A percentile compares a stretch with the other conserved stretches of the same genome.
Conservation (phyloP, 2,113 vertebrate species). For the Tachysurus vachellii region DNA sequence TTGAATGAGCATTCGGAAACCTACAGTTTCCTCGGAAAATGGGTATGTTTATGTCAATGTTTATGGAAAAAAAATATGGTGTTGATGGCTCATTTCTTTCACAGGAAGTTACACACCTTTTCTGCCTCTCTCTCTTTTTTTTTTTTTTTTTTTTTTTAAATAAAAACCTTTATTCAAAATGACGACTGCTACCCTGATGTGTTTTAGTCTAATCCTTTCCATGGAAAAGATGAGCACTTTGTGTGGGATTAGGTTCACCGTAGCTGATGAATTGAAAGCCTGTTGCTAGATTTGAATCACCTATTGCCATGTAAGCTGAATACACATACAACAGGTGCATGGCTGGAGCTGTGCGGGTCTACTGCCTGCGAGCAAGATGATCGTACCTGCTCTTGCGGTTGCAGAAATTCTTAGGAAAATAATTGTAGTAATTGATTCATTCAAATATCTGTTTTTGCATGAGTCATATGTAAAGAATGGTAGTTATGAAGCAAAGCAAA, state of each 20-base stretch:
- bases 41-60: neutral
- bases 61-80: neutral
- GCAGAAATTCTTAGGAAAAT: neutral
- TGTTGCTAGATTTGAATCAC: neutral
- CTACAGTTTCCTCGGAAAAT: neutral
- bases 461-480: neutral
- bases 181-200: neutral
- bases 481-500: neutral
- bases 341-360: neutral
- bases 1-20: neutral
- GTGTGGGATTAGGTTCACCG: neutral
- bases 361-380: neutral
- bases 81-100: neutral
- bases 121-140: neutral
- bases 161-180: neutral
- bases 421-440: neutral
- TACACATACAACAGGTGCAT: constrained; percentile 9
- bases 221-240: constrained; percentile 7
- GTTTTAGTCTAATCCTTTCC: constrained; percentile 28
- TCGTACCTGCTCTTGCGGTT: neutral
- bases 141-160: no score
- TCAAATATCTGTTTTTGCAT: neutral
- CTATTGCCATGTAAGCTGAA: neutral
- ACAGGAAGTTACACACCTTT: constrained; percentile 2
- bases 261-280: neutral